Conservation (phyloP, 2,113 vertebrate genomes). For the Danionella cerebrum region DNA sequence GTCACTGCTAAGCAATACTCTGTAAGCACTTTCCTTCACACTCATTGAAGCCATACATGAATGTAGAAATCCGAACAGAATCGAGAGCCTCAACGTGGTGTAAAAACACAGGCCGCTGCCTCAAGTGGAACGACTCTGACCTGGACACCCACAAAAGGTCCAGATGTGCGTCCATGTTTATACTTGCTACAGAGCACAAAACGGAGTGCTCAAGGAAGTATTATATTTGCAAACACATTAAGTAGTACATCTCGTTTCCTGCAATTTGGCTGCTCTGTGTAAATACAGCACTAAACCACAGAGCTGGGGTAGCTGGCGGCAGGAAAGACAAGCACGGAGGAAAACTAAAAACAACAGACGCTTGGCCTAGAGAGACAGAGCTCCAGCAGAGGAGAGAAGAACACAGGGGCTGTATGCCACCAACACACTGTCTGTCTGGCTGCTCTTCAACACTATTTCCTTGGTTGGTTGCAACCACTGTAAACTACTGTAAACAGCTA, state of each 20-base stretch:
- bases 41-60: conserved; percentile 24
- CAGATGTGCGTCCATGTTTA: conserved; percentile 56
- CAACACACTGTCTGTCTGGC: not conserved
- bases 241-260: conserved; percentile 62
- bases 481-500: conserved; percentile 6
- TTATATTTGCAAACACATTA: conserved; percentile 62
- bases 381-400: not conserved
- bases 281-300: conserved; percentile 55
- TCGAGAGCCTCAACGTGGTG: conserved; percentile 40
- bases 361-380: conserved; percentile 33
- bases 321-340: conserved; percentile 43
- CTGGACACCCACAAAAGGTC: conserved; percentile 51
- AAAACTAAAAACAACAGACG: conserved; percentile 41
- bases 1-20: conserved; percentile 32
- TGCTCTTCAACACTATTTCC: conserved; percentile 5
- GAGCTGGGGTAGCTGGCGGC: conserved; percentile 43
- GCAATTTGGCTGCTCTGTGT: conserved; percentile 56
- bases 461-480: conserved; percentile 17
- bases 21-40: conserved; percentile 33
- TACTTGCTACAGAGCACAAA: conserved; percentile 42
- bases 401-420: conserved; percentile 5
- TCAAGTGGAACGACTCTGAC: conserved; percentile 43
- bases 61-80: conserved; percentile 22
- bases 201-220: conserved; percentile 57
- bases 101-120: conserved; percentile 47